A percentile compares a stretch with the other conserved stretches of the same genome.
phyloP scores from a whole-genome alignment of 2,797 vertebrate genomes.

The Pipistrellus pipistrellus region DNA sequence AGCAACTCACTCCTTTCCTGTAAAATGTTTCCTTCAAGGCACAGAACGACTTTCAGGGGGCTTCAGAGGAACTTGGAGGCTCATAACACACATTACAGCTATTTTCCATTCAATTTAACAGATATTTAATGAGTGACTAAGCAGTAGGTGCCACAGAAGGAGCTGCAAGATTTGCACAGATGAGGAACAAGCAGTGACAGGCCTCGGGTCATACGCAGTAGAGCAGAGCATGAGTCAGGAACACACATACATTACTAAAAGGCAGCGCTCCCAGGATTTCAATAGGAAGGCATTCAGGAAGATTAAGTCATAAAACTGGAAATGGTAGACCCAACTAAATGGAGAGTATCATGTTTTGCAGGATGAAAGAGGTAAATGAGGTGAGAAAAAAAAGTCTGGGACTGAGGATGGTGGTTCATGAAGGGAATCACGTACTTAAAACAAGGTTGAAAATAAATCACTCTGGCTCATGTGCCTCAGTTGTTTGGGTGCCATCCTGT shows the following conservation, averaged over 20 bases:
- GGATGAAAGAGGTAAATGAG: neutral
- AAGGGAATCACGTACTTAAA: neutral
- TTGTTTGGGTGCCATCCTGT: too few species aligned
- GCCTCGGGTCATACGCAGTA: neutral
- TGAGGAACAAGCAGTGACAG: neutral
- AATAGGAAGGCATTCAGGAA: neutral
- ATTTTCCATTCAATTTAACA: slow-evolving; percentile 20
- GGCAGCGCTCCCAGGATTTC: neutral
- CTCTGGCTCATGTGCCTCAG: too few species aligned
- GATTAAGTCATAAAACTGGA: neutral
- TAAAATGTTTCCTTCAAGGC: neutral
- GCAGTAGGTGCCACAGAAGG: neutral
- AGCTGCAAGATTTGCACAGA: neutral
- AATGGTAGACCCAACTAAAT: neutral
- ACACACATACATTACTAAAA: neutral
- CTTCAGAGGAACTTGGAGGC: neutral
- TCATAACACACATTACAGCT: neutral
- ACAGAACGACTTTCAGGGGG: slow-evolving; percentile 14
- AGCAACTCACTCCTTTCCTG: neutral
- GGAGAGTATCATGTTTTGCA: neutral
- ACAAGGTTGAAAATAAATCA: neutral
- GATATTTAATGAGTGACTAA: neutral
- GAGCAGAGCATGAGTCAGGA: neutral
- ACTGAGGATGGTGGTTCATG: neutral
- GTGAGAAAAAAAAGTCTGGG: neutral